Evolutionary conservation across 2,888 invertebrate genomes (phyloP).

Genomic region (Serripes groenlandicus): DNA sequence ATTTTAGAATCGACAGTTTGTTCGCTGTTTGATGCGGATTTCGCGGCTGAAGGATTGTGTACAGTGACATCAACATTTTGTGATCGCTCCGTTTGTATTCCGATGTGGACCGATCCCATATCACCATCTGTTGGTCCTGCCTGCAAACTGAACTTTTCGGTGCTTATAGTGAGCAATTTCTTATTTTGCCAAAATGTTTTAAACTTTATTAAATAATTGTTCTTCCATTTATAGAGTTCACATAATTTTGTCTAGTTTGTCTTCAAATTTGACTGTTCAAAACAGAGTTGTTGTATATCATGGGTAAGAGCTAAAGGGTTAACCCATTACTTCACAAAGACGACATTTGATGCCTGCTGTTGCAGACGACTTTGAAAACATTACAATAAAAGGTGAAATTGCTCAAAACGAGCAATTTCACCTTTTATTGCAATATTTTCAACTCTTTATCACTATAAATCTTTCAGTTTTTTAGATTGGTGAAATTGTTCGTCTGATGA

Average conservation of each 20-base stretch:
- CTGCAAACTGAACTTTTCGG: constrained; percentile 9
- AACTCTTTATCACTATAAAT: too few species aligned
- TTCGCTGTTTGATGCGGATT: background rate
- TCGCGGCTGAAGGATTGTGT: constrained; percentile 54
- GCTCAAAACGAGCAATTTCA: background rate
- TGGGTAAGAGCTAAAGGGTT: too few species aligned
- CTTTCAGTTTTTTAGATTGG: too few species aligned
- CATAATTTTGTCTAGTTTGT: too few species aligned
- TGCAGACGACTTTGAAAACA: background rate
- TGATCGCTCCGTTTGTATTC: constrained; percentile 62
- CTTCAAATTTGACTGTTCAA: too few species aligned
- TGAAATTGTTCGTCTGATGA: too few species aligned
- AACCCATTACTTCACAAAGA: background rate
- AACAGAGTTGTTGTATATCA: too few species aligned
- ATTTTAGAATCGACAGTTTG: constrained; percentile 44
- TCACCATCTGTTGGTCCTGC: background rate
- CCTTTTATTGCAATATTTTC: too few species aligned
- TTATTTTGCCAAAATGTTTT: too few species aligned
- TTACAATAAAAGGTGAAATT: background rate
- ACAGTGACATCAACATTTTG: constrained; percentile 65
- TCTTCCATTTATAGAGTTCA: too few species aligned
- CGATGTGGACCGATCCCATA: constrained; percentile 44
- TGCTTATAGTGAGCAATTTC: too few species aligned
- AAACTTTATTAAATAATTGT: too few species aligned
- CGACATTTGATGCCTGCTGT: background rate